phyloP scores from a whole-genome alignment of 1,140 invertebrate species.

The Archivesica marissinica region DNA sequence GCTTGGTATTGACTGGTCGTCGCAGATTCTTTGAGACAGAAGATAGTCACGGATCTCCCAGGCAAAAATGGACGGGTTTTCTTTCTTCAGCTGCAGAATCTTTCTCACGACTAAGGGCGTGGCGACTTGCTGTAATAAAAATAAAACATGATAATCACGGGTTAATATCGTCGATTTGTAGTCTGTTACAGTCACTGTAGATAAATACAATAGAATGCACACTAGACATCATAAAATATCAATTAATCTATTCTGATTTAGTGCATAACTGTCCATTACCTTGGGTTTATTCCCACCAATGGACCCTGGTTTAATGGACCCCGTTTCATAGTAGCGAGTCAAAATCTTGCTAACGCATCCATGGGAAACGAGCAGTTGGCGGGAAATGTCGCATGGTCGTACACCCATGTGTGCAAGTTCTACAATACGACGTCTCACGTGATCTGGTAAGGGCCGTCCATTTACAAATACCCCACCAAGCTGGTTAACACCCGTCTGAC shows the following conservation, averaged over 20 bases:
- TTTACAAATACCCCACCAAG: constrained; percentile 99
- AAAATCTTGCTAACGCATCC: constrained; percentile 98
- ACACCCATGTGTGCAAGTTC: constrained; percentile 97
- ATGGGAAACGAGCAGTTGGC: constrained; percentile 96
- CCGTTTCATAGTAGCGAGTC: constrained; percentile 96
- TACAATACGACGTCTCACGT: constrained; percentile 96
- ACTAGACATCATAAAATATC: not conserved
- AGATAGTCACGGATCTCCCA: constrained; percentile 99
- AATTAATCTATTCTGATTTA: not conserved
- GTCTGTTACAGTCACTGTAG: not conserved
- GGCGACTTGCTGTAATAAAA: constrained; percentile 92
- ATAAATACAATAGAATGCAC: not conserved
- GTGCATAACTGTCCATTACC: constrained; percentile 62
- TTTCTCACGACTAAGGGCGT: constrained; percentile 99
- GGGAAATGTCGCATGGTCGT: constrained; percentile 97
- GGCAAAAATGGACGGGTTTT: constrained; percentile 99
- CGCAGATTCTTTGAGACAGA: constrained; percentile 97
- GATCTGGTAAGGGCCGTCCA: constrained; percentile 97
- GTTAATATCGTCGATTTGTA: not conserved
- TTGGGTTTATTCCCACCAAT: constrained; percentile 99
- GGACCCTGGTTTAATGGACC: constrained; percentile 98
- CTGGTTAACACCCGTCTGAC: constrained; percentile 94
- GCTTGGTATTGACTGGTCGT: constrained; percentile 98
- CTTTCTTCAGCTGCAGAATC: constrained; percentile 98
- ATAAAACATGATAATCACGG: not conserved